A percentile compares a stretch with the other conserved stretches of the same genome.
phyloP scores from a whole-genome alignment of 2,797 vertebrate species.

The Hydrophis major region DNA sequence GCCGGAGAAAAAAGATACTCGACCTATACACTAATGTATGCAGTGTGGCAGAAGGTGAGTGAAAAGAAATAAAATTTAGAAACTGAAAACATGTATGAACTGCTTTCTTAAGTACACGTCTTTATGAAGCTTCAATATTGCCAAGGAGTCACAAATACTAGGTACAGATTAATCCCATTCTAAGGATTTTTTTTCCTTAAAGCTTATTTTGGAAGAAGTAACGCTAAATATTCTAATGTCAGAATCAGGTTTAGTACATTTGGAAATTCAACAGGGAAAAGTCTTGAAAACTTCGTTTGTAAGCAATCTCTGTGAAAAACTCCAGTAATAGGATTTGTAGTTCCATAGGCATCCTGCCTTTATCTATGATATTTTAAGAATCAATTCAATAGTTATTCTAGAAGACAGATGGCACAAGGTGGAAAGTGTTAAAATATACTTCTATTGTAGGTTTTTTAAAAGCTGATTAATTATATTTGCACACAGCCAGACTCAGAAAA shows the following conservation, averaged over 20 bases:
- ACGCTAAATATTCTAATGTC: neutral
- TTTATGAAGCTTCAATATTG: neutral
- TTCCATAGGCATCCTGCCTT: neutral
- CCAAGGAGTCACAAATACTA: neutral
- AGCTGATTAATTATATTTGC: neutral
- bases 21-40: slow-evolving; percentile 91
- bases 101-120: neutral
- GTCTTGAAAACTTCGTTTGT: neutral
- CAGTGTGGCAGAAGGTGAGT: slow-evolving; percentile 89
- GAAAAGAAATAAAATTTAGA: neutral
- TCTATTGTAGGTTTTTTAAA: neutral
- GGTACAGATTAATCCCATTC: neutral
- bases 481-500: neutral
- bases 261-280: neutral
- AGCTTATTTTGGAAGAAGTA: neutral
- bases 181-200: neutral
- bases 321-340: neutral
- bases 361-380: neutral
- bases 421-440: neutral
- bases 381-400: neutral
- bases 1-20: slow-evolving; percentile 95
- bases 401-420: neutral
- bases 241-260: neutral
- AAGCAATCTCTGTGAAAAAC: neutral
- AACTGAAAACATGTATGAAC: neutral